Evolutionary conservation across 2,113 vertebrate genomes (phyloP).

Genomic region (Thymallus thymallus): DNA sequence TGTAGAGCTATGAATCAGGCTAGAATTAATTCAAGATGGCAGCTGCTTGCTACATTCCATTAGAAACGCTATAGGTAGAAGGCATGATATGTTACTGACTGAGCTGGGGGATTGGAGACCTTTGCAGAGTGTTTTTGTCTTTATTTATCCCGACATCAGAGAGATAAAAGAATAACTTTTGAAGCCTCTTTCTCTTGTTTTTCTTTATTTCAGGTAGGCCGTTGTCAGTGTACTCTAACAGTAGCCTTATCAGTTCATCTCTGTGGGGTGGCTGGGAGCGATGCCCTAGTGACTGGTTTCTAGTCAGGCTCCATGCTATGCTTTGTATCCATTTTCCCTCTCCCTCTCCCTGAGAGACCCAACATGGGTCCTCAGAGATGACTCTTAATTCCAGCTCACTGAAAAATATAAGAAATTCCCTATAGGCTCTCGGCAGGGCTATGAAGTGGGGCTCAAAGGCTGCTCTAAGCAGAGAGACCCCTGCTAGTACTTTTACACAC

Average conservation of each 20-base stretch:
- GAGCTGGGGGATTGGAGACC: neutral
- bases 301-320: slow-evolving; percentile 40
- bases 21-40: neutral
- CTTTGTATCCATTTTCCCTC: slow-evolving; percentile 39
- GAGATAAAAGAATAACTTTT: neutral
- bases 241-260: slow-evolving; percentile 47
- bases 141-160: neutral
- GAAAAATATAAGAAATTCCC: slow-evolving; percentile 39
- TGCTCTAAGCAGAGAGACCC: slow-evolving; percentile 28
- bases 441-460: slow-evolving; percentile 36
- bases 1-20: neutral
- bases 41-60: neutral
- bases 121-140: neutral
- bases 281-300: slow-evolving; percentile 40
- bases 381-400: slow-evolving; percentile 47
- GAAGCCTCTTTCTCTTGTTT: neutral
- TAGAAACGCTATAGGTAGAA: no score
- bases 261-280: slow-evolving; percentile 43
- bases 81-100: neutral
- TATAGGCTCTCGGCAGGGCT: slow-evolving; percentile 43
- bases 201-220: slow-evolving; percentile 28
- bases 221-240: slow-evolving; percentile 30
- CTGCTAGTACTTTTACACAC: slow-evolving; percentile 11
- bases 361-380: slow-evolving; percentile 42
- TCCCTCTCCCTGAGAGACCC: slow-evolving; percentile 42